Base-by-base conservation (phyloP, 2,797 vertebrate genomes). In the Phyllotis vaccarum region DNA sequence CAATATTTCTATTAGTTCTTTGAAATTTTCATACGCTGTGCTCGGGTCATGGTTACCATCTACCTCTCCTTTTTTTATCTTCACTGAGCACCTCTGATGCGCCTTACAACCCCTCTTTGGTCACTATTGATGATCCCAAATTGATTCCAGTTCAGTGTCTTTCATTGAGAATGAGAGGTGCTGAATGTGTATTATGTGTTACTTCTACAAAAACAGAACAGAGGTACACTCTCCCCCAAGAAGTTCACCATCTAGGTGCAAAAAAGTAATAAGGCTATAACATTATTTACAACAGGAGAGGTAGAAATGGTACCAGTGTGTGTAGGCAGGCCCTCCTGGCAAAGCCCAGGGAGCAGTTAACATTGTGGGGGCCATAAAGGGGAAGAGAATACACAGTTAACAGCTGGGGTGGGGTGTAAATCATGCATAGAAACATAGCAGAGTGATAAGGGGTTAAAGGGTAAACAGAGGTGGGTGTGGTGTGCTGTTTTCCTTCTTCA, bases 201-300 rank as follows among this genome's bases (percentile, higher is more conserved):
- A 87, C 94, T 62, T 78, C 37, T 14, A 56, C 13, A 91, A 81
- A 94, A 31, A 13, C 21, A 62, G 37, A 85, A 95, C 94, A 89
- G 52, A 40, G 37, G 29, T 37, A 27, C 6, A 34, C 60, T 29
- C 52, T 79, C 11, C 6, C 17, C 49, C 46, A 66, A 93, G 37
- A 64, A 86, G 16, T n/a, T 75, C n/a, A 66, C 27, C 54, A 3
- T 74, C 24, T 89, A 86, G 62, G 43, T 43, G 40, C 60, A 21
- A n/a, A 6, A n/a, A 70, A 87, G 64, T 14, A 74, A 52, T 74
- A 82, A 75, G 81, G 21, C 16, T 54, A 31, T 74, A 37, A 85
- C 68, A n/a, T 58, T 9, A 34, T 86, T 27, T 88, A 82, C 3
- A 78, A 22, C 10, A 66, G 80, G 31, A n/a, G 79, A 86, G 82